These are phyloP conservation scores for Drosophila carrolli DNA, from an alignment of 1,140 invertebrate species.

Conservation along the genomic window DNA sequence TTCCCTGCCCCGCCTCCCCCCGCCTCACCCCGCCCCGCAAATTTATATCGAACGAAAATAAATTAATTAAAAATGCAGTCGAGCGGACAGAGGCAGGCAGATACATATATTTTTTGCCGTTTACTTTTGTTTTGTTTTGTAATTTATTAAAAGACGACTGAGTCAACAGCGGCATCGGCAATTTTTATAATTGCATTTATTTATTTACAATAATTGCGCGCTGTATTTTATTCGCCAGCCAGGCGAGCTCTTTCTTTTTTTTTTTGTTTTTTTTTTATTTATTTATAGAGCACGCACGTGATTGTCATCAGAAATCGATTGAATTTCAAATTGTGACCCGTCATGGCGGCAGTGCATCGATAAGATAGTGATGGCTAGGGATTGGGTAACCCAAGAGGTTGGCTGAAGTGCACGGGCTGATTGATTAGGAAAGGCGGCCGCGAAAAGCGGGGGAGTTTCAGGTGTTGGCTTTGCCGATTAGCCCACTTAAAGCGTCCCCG, in stretches of 20 bases:
- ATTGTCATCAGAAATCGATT: conserved; percentile 76
- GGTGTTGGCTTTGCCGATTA: conserved; percentile 18
- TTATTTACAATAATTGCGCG: conserved; percentile 64
- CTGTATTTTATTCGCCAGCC: too few relatives aligned
- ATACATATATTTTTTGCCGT: conserved; percentile 28
- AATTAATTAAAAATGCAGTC: conserved; percentile 80
- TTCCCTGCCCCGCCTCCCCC: not conserved
- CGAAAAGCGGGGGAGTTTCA: not conserved
- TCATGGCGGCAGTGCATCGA: conserved; percentile 43
- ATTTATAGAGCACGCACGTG: conserved; percentile 58
- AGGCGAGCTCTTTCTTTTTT: conserved; percentile 5
- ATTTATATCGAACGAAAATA: conserved; percentile 67
- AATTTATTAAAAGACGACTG: conserved; percentile 49
- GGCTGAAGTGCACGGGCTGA: conserved; percentile 4
- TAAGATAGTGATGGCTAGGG: conserved; percentile 52
- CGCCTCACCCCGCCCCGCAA: conserved; percentile 9
- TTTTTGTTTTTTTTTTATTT: conserved; percentile 8
- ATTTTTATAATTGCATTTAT: conserved; percentile 73
- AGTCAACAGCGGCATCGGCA: conserved; percentile 34
- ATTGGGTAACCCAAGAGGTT: conserved; percentile 34
- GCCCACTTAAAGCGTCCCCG: conserved; percentile 16
- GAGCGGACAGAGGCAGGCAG: conserved; percentile 32
- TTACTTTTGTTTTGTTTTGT: conserved; percentile 39
- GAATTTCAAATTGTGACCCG: conserved; percentile 42
- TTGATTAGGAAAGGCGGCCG: not conserved